Evolutionary conservation across 2,888 invertebrate species (phyloP).

Genomic region (Athalia cordata): DNA sequence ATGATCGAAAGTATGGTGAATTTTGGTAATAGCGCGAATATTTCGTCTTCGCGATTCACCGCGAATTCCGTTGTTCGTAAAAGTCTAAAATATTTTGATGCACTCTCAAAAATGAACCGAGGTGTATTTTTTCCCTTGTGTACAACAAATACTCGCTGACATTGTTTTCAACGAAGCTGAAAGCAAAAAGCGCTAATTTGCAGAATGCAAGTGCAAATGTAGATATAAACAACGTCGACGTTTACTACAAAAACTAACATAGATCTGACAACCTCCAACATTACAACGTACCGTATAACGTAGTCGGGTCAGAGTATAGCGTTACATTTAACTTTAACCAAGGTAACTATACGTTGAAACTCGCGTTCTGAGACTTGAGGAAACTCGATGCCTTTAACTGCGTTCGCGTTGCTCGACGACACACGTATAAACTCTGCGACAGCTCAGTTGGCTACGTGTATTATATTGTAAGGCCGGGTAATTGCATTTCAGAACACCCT

Average conservation of each 20-base stretch:
- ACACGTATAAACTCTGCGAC: conserved; percentile 21
- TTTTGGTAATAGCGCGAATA: too few relatives aligned
- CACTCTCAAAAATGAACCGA: neutral
- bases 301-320: conserved; percentile 16
- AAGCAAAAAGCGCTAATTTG: conserved; percentile 8
- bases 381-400: conserved; percentile 26
- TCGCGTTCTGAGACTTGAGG: conserved; percentile 34
- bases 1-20: too few relatives aligned
- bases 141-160: conserved; percentile 31
- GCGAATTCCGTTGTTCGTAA: too few relatives aligned
- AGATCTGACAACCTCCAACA: conserved; percentile 16
- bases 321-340: conserved; percentile 41
- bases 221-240: neutral
- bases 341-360: conserved; percentile 16
- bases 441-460: neutral
- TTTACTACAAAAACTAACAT: neutral
- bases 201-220: conserved; percentile 26
- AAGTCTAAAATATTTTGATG: too few relatives aligned
- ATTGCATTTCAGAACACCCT: conserved; percentile 41
- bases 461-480: conserved; percentile 1
- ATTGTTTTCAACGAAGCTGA: conserved; percentile 32
- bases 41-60: too few relatives aligned
- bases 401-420: conserved; percentile 16
- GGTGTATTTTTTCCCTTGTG: neutral
- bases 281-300: neutral